Evolutionary conservation across 2,797 vertebrate species (phyloP), one percentile per base, ranked within the genome.

Genomic region (Acomys russatus): DNA sequence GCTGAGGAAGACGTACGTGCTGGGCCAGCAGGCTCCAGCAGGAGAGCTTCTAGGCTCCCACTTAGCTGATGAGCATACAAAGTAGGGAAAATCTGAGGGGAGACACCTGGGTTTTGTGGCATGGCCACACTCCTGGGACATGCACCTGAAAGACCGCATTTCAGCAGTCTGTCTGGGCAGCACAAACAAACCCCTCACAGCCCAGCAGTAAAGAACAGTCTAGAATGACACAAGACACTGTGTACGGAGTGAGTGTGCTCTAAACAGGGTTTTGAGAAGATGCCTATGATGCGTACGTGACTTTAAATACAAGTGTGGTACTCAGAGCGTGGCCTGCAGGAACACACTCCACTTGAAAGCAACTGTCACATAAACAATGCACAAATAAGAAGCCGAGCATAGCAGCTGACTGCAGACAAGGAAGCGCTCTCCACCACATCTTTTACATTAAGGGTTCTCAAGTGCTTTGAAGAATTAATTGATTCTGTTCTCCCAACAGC

Each of bases 381-480:
- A 79, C 35, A 88, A 74, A 59, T 44, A 90, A 84, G 76, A 95
- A 88, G 38, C 23, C 64, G n/a, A 68, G 80, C 74, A 25, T 3
- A 66, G 93, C 77, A 95, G 86, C 25, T 93, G 87, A 66, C 76
- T 73, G 78, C 3, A 95, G 84, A 86, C 28, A 84, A 89, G 33
- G 64, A 91, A 66, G 93, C 68, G 78, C 51, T 79, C 85, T 35
- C 83, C 54, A 0, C 63, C 87, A 90, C 10, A 56, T 63, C 90
- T 70, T 91, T 92, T 90, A 84, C 61, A 64, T 59, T 30, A 95
- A 73, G 20, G 18, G 23, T 49, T 96, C 92, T 94, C 91, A 91
- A 82, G 86, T 91, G 76, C 82, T 97, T 95, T 82, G 76, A 92
- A 79, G 68, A 44, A 96, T 79, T 96, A 56, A 93, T 76, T 96